Conservation (phyloP, 2,113 vertebrate genomes). For the Rhinopomastus cyanomelas region DNA sequence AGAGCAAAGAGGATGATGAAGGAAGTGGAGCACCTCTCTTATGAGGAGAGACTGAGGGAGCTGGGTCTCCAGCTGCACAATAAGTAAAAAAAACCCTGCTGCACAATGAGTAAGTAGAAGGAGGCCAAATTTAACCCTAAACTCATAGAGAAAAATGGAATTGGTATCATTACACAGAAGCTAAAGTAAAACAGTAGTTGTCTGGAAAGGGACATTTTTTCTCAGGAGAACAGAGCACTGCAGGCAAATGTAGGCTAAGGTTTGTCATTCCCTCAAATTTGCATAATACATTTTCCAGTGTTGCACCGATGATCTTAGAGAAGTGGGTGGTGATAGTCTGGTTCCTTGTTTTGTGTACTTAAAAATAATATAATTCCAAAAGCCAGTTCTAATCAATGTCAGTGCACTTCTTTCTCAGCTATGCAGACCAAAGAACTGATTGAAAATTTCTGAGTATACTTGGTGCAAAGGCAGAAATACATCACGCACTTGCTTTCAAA, state of each 20-base stretch:
- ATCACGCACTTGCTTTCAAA: background rate
- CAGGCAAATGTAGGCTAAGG: background rate
- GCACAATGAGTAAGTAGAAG: background rate
- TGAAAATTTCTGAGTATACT: slow-evolving; percentile 32
- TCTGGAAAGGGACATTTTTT: background rate
- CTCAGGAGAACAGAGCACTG: background rate
- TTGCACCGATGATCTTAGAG: background rate
- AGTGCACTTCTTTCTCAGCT: background rate
- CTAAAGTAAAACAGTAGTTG: background rate
- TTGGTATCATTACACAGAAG: background rate
- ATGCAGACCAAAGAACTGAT: background rate
- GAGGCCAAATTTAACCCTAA: background rate
- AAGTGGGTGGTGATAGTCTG: background rate
- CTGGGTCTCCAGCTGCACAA: no score
- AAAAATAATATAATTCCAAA: background rate
- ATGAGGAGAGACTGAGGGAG: no score
- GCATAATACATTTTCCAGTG: background rate
- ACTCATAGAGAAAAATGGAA: background rate
- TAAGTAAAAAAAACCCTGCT: background rate
- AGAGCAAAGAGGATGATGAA: no score
- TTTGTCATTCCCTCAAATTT: background rate
- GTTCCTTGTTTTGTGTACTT: background rate
- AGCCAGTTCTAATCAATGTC: background rate
- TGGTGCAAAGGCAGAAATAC: background rate
- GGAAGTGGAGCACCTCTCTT: no score